Conservation (phyloP, 2,888 invertebrate species). For the Bembecia ichneumoniformis region DNA sequence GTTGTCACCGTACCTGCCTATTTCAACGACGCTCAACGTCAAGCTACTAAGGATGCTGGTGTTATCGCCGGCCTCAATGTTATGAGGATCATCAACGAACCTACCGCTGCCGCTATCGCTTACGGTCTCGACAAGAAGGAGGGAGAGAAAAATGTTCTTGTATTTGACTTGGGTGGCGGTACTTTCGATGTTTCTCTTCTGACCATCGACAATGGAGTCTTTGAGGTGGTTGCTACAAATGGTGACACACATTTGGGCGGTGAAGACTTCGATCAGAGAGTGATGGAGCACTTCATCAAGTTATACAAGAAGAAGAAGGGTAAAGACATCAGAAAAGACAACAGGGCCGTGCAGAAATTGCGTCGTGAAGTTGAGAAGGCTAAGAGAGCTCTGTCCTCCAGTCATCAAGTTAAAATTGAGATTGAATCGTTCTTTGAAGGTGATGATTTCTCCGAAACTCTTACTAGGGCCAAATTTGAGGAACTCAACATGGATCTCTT, state of each 20-base stretch:
- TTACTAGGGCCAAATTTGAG: constrained; percentile 98
- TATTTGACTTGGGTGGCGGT: constrained; percentile 99
- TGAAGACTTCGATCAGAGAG: constrained; percentile 98
- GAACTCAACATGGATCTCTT: constrained; percentile 95
- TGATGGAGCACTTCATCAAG: constrained; percentile 99
- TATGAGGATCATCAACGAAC: constrained; percentile 98
- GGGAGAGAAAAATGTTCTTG: constrained; percentile 97
- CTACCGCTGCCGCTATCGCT: constrained; percentile 96
- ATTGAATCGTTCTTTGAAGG: constrained; percentile 99
- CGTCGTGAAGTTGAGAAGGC: constrained; percentile 98
- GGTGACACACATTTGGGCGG: constrained; percentile 99
- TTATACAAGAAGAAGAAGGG: constrained; percentile 99
- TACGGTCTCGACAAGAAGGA: constrained; percentile 97
- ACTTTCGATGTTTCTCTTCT: constrained; percentile 98
- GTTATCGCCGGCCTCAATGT: constrained; percentile 93
- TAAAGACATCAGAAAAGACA: constrained; percentile 95
- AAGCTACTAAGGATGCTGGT: constrained; percentile 99
- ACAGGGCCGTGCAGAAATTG: constrained; percentile 95
- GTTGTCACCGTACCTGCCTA: constrained; percentile 96
- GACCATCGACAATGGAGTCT: constrained; percentile 98
- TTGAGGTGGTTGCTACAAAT: constrained; percentile 93
- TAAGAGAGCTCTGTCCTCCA: constrained; percentile 93
- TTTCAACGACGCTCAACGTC: constrained; percentile 99
- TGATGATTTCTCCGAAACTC: constrained; percentile 97
- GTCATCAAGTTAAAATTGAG: constrained; percentile 97